Conservation (phyloP, 2,888 invertebrate genomes). For the Macaria notata region DNA sequence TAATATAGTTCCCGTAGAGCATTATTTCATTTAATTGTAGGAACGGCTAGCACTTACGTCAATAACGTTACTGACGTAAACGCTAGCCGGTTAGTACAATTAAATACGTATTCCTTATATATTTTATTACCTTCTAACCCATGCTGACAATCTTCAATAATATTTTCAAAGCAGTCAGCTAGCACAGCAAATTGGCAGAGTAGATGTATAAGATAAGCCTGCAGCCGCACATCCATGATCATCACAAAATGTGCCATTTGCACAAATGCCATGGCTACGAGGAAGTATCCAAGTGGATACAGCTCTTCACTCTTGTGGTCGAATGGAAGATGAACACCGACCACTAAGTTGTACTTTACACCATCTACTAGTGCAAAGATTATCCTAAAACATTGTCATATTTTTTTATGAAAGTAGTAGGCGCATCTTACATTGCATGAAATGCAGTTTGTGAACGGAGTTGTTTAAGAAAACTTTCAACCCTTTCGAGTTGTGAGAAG, state of each 20-base stretch:
- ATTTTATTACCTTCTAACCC: conserved; percentile 43
- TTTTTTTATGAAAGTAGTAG: too few relatives aligned
- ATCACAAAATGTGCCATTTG: conserved; percentile 63
- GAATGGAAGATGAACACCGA: conserved; percentile 54
- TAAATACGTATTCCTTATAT: too few relatives aligned
- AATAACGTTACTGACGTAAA: too few relatives aligned
- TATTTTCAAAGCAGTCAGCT: conserved; percentile 60
- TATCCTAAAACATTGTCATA: conserved; percentile 49
- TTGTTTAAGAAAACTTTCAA: too few relatives aligned
- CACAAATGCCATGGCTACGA: conserved; percentile 47
- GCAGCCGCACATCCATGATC: conserved; percentile 62
- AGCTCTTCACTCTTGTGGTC: conserved; percentile 42
- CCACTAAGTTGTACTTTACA: conserved; percentile 62
- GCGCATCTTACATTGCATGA: too few relatives aligned
- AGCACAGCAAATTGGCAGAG: conserved; percentile 64
- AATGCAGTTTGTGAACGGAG: too few relatives aligned
- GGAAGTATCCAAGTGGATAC: conserved; percentile 51
- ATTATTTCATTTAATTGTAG: too few relatives aligned
- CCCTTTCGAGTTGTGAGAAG: too few relatives aligned
- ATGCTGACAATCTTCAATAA: conserved; percentile 49
- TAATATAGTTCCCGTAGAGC: too few relatives aligned
- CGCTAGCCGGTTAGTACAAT: too few relatives aligned
- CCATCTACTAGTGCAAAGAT: conserved; percentile 62
- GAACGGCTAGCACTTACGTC: too few relatives aligned
- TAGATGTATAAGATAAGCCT: conserved; percentile 59